phyloP scores from a whole-genome alignment of 1,140 invertebrate genomes.

The Microplitis demolitor region DNA sequence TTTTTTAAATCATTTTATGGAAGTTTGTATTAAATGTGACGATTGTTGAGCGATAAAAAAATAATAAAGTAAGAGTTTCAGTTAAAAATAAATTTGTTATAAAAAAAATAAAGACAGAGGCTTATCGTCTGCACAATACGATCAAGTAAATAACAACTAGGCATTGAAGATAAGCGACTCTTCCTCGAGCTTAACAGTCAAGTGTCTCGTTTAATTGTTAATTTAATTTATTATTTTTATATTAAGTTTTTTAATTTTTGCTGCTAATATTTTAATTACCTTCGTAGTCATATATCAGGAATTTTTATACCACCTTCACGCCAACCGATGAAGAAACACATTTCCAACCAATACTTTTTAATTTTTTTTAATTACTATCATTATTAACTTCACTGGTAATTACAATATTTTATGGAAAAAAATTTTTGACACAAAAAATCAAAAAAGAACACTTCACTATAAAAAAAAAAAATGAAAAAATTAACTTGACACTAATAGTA shows the following conservation, averaged over 20 bases:
- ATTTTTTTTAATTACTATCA: too few relatives aligned
- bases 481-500: too few relatives aligned
- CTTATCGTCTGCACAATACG: conserved; percentile 45
- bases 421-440: too few relatives aligned
- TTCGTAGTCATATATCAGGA: conserved; percentile 46
- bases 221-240: background rate
- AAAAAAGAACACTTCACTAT: too few relatives aligned
- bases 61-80: too few relatives aligned
- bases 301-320: conserved; percentile 55
- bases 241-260: background rate
- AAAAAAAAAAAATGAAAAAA: too few relatives aligned
- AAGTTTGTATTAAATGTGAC: too few relatives aligned
- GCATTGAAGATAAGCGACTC: conserved; percentile 13
- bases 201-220: background rate
- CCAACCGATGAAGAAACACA: conserved; percentile 54
- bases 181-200: background rate
- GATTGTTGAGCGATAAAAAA: too few relatives aligned
- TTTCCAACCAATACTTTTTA: conserved; percentile 32
- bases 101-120: conserved; percentile 28
- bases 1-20: too few relatives aligned
- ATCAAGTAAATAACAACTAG: conserved; percentile 40
- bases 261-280: background rate
- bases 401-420: too few relatives aligned
- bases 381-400: too few relatives aligned
- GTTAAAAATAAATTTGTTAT: conserved; percentile 29